phyloP scores from a whole-genome alignment of 2,797 vertebrate species.

The Aulostomus chinensis region DNA sequence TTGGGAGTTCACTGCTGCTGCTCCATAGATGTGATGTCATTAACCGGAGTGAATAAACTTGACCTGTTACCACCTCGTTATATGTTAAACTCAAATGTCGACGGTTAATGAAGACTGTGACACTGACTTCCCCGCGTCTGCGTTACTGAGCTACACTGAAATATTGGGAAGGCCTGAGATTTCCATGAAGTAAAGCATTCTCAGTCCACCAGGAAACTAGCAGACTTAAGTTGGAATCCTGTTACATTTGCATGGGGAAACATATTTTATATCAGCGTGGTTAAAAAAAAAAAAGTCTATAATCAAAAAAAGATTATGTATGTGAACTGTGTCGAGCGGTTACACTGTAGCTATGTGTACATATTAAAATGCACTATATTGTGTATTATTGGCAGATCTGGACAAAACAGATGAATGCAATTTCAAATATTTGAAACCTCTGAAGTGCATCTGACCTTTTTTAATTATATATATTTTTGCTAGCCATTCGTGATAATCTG shows the following conservation, averaged over 20 bases:
- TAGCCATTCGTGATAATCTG: background rate
- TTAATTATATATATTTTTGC: background rate
- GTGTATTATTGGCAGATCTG: conserved; percentile 41
- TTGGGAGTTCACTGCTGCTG: too few species aligned
- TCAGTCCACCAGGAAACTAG: conserved; percentile 20
- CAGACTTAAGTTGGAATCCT: conserved; percentile 13
- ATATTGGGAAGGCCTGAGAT: conserved; percentile 35
- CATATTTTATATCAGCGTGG: conserved; percentile 5
- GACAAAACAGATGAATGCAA: conserved; percentile 32
- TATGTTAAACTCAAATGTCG: too few species aligned
- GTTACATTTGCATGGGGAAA: conserved; percentile 13
- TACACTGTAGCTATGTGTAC: conserved; percentile 36
- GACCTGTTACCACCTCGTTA: too few species aligned
- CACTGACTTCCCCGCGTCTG: background rate
- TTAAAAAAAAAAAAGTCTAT: conserved; percentile 11
- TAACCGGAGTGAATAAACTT: too few species aligned
- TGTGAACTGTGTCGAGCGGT: conserved; percentile 36
- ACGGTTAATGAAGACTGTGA: conserved; percentile 5
- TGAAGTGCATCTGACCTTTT: conserved; percentile 39
- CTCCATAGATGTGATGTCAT: too few species aligned
- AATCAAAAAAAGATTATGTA: conserved; percentile 21
- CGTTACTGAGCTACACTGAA: conserved; percentile 18
- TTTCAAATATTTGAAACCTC: conserved; percentile 38
- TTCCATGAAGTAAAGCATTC: conserved; percentile 21
- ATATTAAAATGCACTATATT: conserved; percentile 35